Evolutionary conservation across 2,797 vertebrate genomes (phyloP).

Genomic region (Staurois parvus): DNA sequence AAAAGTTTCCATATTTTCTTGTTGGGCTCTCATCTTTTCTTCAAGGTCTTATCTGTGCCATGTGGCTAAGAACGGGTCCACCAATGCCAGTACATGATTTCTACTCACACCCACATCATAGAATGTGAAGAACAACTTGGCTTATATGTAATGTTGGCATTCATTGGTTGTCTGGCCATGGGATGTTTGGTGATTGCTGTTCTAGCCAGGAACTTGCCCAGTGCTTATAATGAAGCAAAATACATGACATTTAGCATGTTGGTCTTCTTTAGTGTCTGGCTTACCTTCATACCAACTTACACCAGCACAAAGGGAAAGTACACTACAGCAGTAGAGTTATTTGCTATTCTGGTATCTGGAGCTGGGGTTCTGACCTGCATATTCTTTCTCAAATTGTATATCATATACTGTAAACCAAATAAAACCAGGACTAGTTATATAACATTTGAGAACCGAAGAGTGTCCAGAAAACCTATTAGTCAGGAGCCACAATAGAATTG

Average conservation of each 20-base stretch:
- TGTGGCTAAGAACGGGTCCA: slow-evolving; percentile 40
- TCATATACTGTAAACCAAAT: neutral
- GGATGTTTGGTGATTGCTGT: slow-evolving; percentile 25
- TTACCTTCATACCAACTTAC: slow-evolving; percentile 32
- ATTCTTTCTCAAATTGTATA: too few relatives aligned
- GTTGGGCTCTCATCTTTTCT: slow-evolving; percentile 6
- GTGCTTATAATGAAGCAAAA: slow-evolving; percentile 52
- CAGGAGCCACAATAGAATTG: neutral
- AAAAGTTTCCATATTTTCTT: neutral
- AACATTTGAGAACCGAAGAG: neutral
- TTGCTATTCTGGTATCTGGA: slow-evolving; percentile 49
- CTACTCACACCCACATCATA: neutral
- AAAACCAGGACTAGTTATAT: neutral
- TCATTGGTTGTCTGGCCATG: slow-evolving; percentile 20
- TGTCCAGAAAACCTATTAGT: neutral
- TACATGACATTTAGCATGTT: slow-evolving; percentile 55
- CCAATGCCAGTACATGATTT: slow-evolving; percentile 13
- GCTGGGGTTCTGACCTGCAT: slow-evolving; percentile 41
- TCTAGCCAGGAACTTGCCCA: slow-evolving; percentile 34
- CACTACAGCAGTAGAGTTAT: slow-evolving; percentile 50
- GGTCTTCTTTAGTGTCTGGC: slow-evolving; percentile 50
- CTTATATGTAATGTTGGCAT: slow-evolving; percentile 16
- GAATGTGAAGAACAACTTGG: slow-evolving; percentile 19
- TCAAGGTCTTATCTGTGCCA: slow-evolving; percentile 43
- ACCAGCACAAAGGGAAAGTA: slow-evolving; percentile 51